Base-by-base conservation (phyloP, 2,888 invertebrate species). In the Andrena haemorrhoa region DNA sequence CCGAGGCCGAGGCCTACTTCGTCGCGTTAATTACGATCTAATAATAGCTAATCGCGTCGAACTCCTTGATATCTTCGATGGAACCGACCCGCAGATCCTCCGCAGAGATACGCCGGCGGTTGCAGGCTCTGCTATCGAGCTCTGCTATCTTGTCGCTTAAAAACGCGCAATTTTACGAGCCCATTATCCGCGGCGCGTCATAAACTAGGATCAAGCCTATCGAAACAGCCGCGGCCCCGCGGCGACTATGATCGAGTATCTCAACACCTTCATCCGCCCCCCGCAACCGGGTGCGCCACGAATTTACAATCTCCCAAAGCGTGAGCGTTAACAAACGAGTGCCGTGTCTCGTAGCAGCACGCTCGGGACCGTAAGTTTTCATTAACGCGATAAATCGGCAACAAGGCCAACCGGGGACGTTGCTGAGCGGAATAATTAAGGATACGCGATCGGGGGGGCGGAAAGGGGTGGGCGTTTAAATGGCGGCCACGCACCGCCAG, bases 21-120 rank as follows among this genome's bases (percentile, higher is more conserved):
- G 80, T 80, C 82, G 73, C 63, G 73, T 35, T 82, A 82, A 82
- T 75, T 74, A 31, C 69, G 56, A 70, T 53, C 70, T 82, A 82
- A 82, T 53, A 82, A 82, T 82, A 82, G 82, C 53, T 81, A 71
- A 70, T 66, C 56, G 51, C 61, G n/a, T 16, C 20, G 16, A 31
- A 51, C 6, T 64, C 29, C 64, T 35, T 41, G 74, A 61, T 70
- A 75, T 53, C 58, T 65, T 10, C 10, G 23, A n/a, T 7, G 16
- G 29, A 53, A 20, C 29, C 23, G 49, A 49, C 35, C 47, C 16
- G 8, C 1, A 1, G 29, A 35, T 61, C 10, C 49, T 16, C 33
- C 26, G 20, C 6, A 12, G 10, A 12, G 2, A 33, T 51, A 41
- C 41, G 4, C 41, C 1, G 16, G 16, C 41, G 41, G 12, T 41